Conservation (phyloP, 35 echinoderm and acorn worm species). For the Strongylocentrotus purpuratus region DNA sequence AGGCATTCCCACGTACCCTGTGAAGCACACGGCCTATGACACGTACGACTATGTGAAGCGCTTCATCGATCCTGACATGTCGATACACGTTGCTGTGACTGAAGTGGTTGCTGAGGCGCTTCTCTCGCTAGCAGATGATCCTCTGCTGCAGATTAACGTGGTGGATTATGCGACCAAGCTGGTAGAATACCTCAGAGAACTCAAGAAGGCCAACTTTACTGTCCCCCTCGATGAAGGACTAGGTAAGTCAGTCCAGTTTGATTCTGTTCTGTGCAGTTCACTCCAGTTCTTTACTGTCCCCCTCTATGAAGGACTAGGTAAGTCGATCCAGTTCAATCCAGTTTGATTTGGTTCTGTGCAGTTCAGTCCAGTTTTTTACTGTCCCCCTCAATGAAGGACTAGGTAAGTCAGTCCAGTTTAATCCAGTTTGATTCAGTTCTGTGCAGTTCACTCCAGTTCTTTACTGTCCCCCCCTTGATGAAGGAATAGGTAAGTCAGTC, state of each 20-base stretch:
- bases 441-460: no score
- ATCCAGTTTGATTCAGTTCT: no score
- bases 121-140: slow-evolving; percentile 57
- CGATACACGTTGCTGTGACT: slow-evolving; percentile 63
- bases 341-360: neutral
- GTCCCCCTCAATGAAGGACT: no score
- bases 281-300: no score
- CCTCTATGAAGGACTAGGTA: no score
- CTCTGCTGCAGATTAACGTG: slow-evolving; percentile 56
- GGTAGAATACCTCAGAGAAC: slow-evolving; percentile 47
- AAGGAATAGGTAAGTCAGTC: no score
- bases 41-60: slow-evolving; percentile 55
- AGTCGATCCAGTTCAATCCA: neutral
- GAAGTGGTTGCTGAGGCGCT: slow-evolving; percentile 61
- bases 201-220: neutral
- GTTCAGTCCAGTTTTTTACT: no score
- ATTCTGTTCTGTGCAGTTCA: neutral
- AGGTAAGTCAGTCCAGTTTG: neutral
- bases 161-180: slow-evolving; percentile 64
- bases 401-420: no score
- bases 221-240: neutral
- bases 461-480: no score
- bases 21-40: slow-evolving; percentile 64
- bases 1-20: slow-evolving; percentile 65
- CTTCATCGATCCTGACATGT: slow-evolving; percentile 55